Evolutionary conservation across 2,797 vertebrate species (phyloP), one percentile per base, ranked within the genome.

Genomic region (Takifugu ocellatus): DNA sequence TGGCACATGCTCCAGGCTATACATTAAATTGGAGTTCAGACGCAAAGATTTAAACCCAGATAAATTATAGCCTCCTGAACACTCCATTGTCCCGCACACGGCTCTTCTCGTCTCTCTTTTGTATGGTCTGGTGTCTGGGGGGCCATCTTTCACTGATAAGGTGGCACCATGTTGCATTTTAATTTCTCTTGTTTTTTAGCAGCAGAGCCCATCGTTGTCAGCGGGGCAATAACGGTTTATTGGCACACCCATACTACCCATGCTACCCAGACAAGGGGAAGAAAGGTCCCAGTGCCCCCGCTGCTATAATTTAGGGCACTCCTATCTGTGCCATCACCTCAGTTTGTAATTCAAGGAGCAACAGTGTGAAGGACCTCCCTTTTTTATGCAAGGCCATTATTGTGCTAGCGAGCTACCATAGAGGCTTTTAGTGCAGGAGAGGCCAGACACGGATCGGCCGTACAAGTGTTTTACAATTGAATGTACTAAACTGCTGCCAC

Each of bases 381-480:
- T 86, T 88, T 90, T 85, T 86, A 88, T 89, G 64, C 81, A 81
- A 61, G 74, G 62, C 87, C 80, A 90, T 92, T 89, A 92, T 88
- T 88, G 89, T 78, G 87, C 84, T 84, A 80, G 90, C 79, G 84
- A 83, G 87, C 91, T 89, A 81, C 81, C 84, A 81, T 86, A 86
- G 84, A 84, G 83, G 91, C 86, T 90, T 91, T 92, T 91, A 89
- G 90, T 87, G 87, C 88, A 90, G 83, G 83, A 89, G 90, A 86
- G 91, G 89, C 85, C 84, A 90, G 88, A 80, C 87, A 78, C 27
- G 78, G 88, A 91, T 79, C 87, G 86, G 82, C 91, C 76, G 81
- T 88, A 91, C 89, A 92, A 89, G 85, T 88, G 88, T 92, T 92
- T 93, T 87, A 88, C 92, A 94, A 93, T 90, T 93, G 90, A 95